phyloP scores from a whole-genome alignment of 2,888 invertebrate species.

The Nomada ferruginata region DNA sequence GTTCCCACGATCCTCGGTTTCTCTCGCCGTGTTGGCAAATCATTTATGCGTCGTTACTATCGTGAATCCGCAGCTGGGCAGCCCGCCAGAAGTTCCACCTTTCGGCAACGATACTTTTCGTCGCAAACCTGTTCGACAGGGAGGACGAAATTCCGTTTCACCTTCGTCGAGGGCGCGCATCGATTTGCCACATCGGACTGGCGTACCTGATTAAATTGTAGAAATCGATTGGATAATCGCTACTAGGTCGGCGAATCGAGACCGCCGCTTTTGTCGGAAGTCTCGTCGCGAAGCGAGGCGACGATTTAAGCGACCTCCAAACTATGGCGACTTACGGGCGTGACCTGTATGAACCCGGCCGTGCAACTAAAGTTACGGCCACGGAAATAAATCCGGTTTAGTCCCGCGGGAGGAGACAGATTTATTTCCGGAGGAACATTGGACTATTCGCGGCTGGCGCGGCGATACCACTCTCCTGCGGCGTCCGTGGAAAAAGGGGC shows the following conservation, averaged over 20 bases:
- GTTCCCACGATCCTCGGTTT: not conserved
- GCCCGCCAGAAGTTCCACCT: constrained; percentile 8
- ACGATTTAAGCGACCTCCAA: constrained; percentile 69
- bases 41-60: constrained; percentile 29
- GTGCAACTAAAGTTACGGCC: constrained; percentile 66
- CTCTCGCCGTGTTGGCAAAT: constrained; percentile 13
- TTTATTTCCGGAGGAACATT: constrained; percentile 68
- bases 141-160: not conserved
- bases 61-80: constrained; percentile 12
- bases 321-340: constrained; percentile 67
- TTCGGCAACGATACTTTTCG: not conserved
- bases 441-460: constrained; percentile 29
- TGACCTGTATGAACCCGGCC: constrained; percentile 60
- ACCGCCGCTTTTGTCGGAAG: constrained; percentile 46
- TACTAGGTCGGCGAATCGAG: constrained; percentile 27
- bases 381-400: constrained; percentile 71
- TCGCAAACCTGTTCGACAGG: not conserved
- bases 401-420: constrained; percentile 71
- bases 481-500: constrained; percentile 41
- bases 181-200: not conserved
- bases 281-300: constrained; percentile 43
- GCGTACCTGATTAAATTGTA: constrained; percentile 17
- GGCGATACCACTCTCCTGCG: constrained; percentile 4
- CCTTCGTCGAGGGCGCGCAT: not conserved
- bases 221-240: constrained; percentile 40